Percentiles rank a stretch among this genome's conserved stretches.
phyloP scores from a whole-genome alignment of 2,797 vertebrate species.

The Alauda arvensis region DNA sequence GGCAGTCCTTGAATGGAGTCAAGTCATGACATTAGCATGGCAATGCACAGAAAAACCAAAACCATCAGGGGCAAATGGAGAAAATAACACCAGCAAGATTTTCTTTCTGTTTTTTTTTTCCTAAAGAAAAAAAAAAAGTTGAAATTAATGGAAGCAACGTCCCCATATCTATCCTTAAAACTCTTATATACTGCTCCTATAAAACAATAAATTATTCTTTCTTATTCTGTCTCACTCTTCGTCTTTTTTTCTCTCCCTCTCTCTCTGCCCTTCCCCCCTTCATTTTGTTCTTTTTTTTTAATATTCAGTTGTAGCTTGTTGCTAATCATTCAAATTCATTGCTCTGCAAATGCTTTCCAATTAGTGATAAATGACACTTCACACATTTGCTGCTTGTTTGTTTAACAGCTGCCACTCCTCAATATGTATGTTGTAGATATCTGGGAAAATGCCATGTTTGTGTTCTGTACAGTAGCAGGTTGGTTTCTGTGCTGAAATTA shows the following conservation, averaged over 20 bases:
- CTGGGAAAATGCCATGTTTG: not conserved
- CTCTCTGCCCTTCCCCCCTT: not conserved
- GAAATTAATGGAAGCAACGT: not conserved
- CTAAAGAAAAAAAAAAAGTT: not conserved
- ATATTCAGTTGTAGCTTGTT: not conserved
- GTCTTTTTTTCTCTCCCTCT: not conserved
- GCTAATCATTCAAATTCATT: conserved; percentile 17
- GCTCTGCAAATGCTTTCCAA: not conserved
- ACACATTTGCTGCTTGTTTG: not conserved
- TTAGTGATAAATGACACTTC: conserved; percentile 24
- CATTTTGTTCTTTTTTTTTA: not conserved
- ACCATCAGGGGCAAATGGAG: not conserved
- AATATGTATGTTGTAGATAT: not conserved
- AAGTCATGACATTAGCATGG: not conserved
- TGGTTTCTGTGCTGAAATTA: not conserved
- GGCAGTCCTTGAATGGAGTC: not conserved
- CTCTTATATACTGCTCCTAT: not conserved
- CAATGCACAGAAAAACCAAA: not conserved
- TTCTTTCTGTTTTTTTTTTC: rapidly evolving
- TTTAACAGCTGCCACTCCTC: conserved; percentile 10
- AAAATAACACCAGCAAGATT: not conserved
- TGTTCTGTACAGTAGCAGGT: not conserved
- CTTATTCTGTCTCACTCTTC: not conserved
- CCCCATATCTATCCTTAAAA: not conserved
- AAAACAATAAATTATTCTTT: not conserved